phyloP scores from a whole-genome alignment of 1,140 invertebrate species.

The Neodiprion virginianus region DNA sequence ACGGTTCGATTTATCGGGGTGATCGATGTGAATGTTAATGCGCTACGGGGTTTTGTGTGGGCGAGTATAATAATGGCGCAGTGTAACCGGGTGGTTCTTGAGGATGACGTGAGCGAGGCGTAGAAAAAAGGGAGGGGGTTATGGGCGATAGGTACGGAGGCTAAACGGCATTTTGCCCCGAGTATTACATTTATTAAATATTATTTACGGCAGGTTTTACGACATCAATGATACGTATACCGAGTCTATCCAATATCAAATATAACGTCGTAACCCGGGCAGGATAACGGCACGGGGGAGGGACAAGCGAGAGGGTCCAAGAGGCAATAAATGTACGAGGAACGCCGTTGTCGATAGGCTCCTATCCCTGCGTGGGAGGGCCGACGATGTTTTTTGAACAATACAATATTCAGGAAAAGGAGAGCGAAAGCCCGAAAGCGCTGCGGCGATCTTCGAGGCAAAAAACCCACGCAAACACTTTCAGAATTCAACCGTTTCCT shows the following conservation, averaged over 20 bases:
- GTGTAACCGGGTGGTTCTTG: too few species aligned
- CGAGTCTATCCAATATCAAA: constrained; percentile 62
- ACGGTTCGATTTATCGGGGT: background rate
- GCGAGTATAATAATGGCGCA: too few species aligned
- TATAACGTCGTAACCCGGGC: constrained; percentile 58
- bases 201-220: constrained; percentile 61
- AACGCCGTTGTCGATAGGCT: constrained; percentile 56
- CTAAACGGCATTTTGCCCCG: constrained; percentile 52
- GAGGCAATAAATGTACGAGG: constrained; percentile 61
- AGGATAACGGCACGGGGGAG: background rate
- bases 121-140: background rate
- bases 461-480: too few species aligned
- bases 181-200: constrained; percentile 62
- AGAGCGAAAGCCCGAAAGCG: background rate
- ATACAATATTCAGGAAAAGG: constrained; percentile 5
- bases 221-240: constrained; percentile 59
- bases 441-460: too few species aligned
- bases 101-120: constrained; percentile 1
- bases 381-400: background rate
- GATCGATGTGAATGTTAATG: background rate
- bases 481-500: background rate
- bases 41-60: background rate
- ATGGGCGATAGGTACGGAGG: constrained; percentile 10
- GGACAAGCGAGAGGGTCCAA: constrained; percentile 43
- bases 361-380: constrained; percentile 34